Conservation (phyloP, 2,797 vertebrate species). For the Chromobotia macracanthus region DNA sequence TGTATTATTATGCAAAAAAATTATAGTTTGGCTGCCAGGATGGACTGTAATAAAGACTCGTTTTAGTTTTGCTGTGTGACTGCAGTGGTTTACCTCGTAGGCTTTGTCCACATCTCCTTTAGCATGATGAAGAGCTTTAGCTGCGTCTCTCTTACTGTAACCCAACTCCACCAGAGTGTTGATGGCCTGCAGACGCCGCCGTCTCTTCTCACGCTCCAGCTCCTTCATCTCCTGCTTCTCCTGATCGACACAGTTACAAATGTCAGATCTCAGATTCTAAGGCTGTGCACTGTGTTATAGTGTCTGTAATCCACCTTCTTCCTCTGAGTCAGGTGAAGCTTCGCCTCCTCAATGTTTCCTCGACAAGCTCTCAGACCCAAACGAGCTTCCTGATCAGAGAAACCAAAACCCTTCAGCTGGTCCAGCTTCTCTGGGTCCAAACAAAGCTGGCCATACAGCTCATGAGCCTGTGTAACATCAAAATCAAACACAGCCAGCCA, state of each 20-base stretch:
- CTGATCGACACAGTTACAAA: slow-evolving; percentile 66
- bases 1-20: neutral
- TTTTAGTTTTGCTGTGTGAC: neutral
- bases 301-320: slow-evolving; percentile 79
- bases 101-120: slow-evolving; percentile 83
- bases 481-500: neutral
- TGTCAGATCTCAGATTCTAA: slow-evolving; percentile 32
- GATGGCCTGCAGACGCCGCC: slow-evolving; percentile 75
- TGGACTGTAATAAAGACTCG: too few relatives aligned
- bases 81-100: slow-evolving; percentile 71
- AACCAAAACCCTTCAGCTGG: slow-evolving; percentile 82
- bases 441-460: slow-evolving; percentile 79
- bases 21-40: too few relatives aligned
- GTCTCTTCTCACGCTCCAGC: slow-evolving; percentile 82
- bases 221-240: slow-evolving; percentile 82
- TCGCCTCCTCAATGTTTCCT: slow-evolving; percentile 84
- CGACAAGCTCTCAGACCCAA: slow-evolving; percentile 88
- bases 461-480: slow-evolving; percentile 75
- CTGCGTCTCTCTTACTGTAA: slow-evolving; percentile 80
- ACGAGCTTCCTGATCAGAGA: slow-evolving; percentile 88
- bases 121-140: slow-evolving; percentile 80
- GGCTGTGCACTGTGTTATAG: neutral
- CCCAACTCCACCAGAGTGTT: slow-evolving; percentile 81
- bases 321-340: slow-evolving; percentile 81
- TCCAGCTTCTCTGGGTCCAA: slow-evolving; percentile 84